Conservation (phyloP, 2,113 vertebrate genomes). For the Thymallus thymallus region DNA sequence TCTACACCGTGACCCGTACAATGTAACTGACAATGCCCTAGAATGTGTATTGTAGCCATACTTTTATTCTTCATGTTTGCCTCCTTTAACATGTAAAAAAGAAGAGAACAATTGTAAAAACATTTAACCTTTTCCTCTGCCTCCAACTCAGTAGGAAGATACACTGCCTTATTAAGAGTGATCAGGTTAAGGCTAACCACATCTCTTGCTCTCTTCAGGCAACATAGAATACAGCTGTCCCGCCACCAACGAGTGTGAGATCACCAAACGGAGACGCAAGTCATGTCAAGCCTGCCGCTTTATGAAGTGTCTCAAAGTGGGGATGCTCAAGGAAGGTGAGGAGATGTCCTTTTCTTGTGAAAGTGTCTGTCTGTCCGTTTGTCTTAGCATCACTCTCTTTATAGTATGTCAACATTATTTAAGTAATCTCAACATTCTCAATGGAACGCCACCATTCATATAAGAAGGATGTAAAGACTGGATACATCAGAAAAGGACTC, state of each 20-base stretch:
- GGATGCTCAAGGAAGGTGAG: constrained; percentile 99
- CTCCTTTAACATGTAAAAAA: background rate
- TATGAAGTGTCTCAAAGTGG: constrained; percentile 99
- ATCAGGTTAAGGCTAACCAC: background rate
- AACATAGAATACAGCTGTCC: constrained; percentile 99
- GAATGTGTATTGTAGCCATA: background rate
- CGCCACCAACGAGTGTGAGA: constrained; percentile 97
- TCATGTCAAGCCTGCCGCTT: constrained; percentile 99
- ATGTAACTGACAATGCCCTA: background rate
- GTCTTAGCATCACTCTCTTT: background rate
- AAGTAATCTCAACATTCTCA: no score
- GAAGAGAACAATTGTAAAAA: background rate
- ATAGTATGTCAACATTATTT: no score
- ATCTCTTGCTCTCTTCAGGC: constrained; percentile 71
- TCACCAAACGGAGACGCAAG: constrained; percentile 98
- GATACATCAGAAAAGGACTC: no score
- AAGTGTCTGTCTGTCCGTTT: background rate
- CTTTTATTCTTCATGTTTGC: background rate
- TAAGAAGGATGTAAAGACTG: no score
- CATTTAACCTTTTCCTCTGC: background rate
- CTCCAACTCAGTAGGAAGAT: background rate
- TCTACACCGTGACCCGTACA: background rate
- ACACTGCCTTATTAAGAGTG: background rate
- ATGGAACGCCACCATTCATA: no score
- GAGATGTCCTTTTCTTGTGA: background rate